Conservation (phyloP, 2,797 vertebrate species). For the Macroramphosus scolopax region DNA sequence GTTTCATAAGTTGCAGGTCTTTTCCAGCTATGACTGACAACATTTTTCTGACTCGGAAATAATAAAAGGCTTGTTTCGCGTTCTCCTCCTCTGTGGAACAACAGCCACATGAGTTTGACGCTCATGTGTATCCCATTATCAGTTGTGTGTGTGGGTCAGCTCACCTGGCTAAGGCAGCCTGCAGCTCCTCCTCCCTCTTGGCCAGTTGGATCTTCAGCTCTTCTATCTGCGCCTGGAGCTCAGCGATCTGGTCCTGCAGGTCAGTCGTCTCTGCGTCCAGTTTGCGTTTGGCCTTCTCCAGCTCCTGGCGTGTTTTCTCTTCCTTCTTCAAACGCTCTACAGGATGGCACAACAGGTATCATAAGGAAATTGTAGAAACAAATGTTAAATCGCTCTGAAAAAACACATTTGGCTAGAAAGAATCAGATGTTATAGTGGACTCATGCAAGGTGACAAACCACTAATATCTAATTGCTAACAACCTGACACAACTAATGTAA, state of each 20-base stretch:
- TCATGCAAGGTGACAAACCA: no score
- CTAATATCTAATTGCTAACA: no score
- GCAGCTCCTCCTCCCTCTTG: conserved; percentile 97
- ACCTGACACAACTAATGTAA: no score
- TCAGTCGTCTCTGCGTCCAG: conserved; percentile 94
- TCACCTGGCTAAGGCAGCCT: conserved; percentile 81
- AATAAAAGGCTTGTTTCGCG: conserved; percentile 1
- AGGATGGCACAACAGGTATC: background rate
- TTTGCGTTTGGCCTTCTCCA: conserved; percentile 96
- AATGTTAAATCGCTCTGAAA: no score
- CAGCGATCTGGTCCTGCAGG: conserved; percentile 95
- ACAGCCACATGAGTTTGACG: no score
- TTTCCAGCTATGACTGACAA: background rate
- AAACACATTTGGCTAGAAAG: no score
- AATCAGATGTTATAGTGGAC: no score
- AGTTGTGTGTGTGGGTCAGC: conserved; percentile 4
- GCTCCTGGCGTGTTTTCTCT: conserved; percentile 94
- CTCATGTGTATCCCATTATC: no score
- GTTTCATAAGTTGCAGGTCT: no score
- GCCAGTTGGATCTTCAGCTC: conserved; percentile 92
- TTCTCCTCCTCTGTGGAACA: conserved; percentile 5
- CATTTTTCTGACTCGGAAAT: background rate
- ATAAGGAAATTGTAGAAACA: background rate
- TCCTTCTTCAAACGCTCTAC: conserved; percentile 96
- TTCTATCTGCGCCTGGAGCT: conserved; percentile 94